Percentiles rank a stretch among this genome's conserved stretches.
phyloP scores from a whole-genome alignment of 2,888 invertebrate species.

The Acanthopleura granulata region DNA sequence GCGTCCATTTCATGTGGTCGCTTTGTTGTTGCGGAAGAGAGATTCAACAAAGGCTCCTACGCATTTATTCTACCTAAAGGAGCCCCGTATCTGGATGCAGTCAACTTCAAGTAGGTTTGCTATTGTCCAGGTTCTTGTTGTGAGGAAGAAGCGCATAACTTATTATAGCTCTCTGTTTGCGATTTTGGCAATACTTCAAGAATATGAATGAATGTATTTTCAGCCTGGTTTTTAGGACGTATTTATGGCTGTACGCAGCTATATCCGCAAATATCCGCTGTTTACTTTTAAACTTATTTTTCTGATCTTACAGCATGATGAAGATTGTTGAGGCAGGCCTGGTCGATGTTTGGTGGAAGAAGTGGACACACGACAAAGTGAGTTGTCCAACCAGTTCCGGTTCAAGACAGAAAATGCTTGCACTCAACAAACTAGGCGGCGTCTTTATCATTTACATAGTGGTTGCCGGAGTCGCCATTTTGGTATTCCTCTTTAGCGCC shows the following conservation, averaged over 20 bases:
- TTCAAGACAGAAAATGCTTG: neutral
- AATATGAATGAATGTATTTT: neutral
- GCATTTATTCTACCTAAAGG: slow-evolving; percentile 39
- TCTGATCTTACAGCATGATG: slow-evolving; percentile 18
- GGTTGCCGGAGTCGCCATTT: neutral
- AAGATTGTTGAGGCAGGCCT: slow-evolving; percentile 23
- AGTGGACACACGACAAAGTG: slow-evolving; percentile 15
- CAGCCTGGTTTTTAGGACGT: neutral
- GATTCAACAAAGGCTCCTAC: slow-evolving; percentile 37
- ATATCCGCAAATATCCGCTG: too few relatives aligned
- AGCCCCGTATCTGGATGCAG: slow-evolving; percentile 32
- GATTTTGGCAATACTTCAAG: too few relatives aligned
- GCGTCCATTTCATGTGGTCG: slow-evolving; percentile 32
- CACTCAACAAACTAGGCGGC: slow-evolving; percentile 16
- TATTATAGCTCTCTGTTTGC: too few relatives aligned
- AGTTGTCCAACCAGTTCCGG: neutral
- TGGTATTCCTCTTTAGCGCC: neutral
- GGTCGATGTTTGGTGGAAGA: slow-evolving; percentile 23
- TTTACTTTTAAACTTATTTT: neutral
- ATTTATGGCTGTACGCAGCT: too few relatives aligned
- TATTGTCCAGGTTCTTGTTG: neutral
- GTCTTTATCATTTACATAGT: slow-evolving; percentile 16
- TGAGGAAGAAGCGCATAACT: too few relatives aligned
- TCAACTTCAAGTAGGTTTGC: slow-evolving; percentile 39
- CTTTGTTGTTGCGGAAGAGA: slow-evolving; percentile 35